Evolutionary conservation across 2,888 invertebrate species (phyloP).

Genomic region (Drosophila setosimentum): DNA sequence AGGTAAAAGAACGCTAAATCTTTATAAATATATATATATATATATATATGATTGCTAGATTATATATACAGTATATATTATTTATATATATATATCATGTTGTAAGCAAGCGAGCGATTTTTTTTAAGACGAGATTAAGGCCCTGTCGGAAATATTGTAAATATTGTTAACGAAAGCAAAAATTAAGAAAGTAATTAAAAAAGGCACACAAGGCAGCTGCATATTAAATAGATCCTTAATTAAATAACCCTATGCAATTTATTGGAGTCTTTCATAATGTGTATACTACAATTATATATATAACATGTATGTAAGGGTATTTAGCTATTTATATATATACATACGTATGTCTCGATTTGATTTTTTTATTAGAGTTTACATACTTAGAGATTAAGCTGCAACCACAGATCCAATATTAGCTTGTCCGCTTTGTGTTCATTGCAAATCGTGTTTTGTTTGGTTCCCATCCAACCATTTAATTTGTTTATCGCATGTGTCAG

Average conservation of each 20-base stretch:
- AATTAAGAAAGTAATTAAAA: conserved; percentile 11
- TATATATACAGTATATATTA: conserved; percentile 41
- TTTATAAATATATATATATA: conserved; percentile 33
- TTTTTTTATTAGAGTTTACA: conserved; percentile 34
- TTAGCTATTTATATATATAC: conserved; percentile 30
- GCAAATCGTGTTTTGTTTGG: conserved; percentile 34
- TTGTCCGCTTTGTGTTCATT: conserved; percentile 59
- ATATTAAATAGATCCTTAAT: conserved; percentile 64
- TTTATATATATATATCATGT: conserved; percentile 63
- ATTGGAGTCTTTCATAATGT: conserved; percentile 42
- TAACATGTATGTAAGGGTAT: conserved; percentile 35
- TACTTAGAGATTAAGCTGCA: conserved; percentile 36
- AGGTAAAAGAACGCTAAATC: conserved; percentile 39
- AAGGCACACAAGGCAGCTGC: conserved; percentile 42
- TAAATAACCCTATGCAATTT: conserved; percentile 35
- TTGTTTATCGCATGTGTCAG: conserved; percentile 37
- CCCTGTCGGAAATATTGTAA: conserved; percentile 59
- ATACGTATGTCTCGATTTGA: conserved; percentile 34
- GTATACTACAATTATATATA: conserved; percentile 11
- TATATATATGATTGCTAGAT: conserved; percentile 26
- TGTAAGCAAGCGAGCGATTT: conserved; percentile 65
- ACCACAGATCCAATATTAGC: conserved; percentile 11
- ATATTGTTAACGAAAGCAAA: conserved; percentile 69
- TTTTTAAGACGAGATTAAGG: conserved; percentile 60
- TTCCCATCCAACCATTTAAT: conserved; percentile 36